Evolutionary conservation across 2,888 invertebrate genomes (phyloP).

Genomic region (Acleris sparsana): DNA sequence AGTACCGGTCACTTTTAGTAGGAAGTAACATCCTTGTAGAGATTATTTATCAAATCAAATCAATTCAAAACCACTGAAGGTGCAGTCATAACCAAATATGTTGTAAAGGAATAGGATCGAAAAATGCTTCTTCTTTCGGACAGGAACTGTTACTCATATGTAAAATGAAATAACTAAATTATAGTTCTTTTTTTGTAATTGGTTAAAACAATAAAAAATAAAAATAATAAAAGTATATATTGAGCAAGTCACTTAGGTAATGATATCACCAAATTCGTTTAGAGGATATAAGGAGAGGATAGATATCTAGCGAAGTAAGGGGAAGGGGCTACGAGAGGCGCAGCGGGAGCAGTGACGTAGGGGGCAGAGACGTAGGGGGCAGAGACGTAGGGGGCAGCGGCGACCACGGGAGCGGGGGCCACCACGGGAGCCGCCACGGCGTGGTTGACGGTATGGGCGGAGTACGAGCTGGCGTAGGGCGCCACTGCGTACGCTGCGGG

Average conservation of each 20-base stretch:
- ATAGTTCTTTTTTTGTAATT: slow-evolving; percentile 10
- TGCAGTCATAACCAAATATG: no score
- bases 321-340: slow-evolving; percentile 41
- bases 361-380: slow-evolving; percentile 46
- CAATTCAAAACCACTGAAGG: no score
- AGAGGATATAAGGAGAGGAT: slow-evolving; percentile 66
- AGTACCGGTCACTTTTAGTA: neutral
- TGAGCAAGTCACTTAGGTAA: slow-evolving; percentile 79
- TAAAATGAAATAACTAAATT: neutral
- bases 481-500: slow-evolving; percentile 85
- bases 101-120: neutral
- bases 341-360: slow-evolving; percentile 40
- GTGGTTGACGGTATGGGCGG: slow-evolving; percentile 89
- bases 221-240: slow-evolving; percentile 41
- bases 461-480: slow-evolving; percentile 90
- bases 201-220: slow-evolving; percentile 11
- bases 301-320: slow-evolving; percentile 59
- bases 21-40: no score
- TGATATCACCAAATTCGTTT: slow-evolving; percentile 75
- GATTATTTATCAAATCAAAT: no score
- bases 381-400: slow-evolving; percentile 45
- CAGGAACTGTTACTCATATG: neutral
- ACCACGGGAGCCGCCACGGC: slow-evolving; percentile 87
- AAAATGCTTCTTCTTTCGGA: neutral
- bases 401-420: slow-evolving; percentile 61